Conservation (phyloP, 37 sponge, comb jelly and placozoan species). For the Aplysina aerophoba region DNA sequence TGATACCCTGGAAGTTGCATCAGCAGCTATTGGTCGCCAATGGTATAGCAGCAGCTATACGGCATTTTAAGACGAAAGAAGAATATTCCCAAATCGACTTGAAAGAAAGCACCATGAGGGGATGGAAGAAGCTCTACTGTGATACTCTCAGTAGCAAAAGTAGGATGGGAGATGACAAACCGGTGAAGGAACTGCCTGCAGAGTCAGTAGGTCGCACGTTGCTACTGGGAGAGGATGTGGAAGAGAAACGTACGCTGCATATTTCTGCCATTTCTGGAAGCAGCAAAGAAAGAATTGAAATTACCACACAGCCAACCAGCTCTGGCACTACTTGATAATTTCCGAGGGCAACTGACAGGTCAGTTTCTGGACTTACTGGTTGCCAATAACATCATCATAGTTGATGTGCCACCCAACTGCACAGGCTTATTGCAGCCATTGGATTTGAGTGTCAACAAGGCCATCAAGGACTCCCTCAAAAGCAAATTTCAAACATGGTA, state of each 20-base stretch:
- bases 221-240: neutral
- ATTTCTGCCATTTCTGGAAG: neutral
- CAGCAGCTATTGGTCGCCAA: too few relatives aligned
- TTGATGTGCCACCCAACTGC: neutral
- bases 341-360: slow-evolving; percentile 47
- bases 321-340: slow-evolving; percentile 54
- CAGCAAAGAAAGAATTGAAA: slow-evolving; percentile 39
- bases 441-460: slow-evolving; percentile 19
- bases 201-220: slow-evolving; percentile 5
- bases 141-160: neutral
- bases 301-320: slow-evolving; percentile 50
- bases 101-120: neutral
- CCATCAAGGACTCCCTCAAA: slow-evolving; percentile 4
- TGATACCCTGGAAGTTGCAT: too few relatives aligned
- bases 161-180: neutral
- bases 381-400: neutral
- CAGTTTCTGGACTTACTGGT: neutral
- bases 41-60: neutral
- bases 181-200: neutral
- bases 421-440: slow-evolving; percentile 25
- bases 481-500: too few relatives aligned
- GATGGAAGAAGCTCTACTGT: neutral
- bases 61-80: neutral
- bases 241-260: neutral
- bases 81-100: neutral